These are phyloP conservation scores for Psephotus haematonotus DNA, from an alignment of 2,113 vertebrate species.

Conservation along the genomic window DNA sequence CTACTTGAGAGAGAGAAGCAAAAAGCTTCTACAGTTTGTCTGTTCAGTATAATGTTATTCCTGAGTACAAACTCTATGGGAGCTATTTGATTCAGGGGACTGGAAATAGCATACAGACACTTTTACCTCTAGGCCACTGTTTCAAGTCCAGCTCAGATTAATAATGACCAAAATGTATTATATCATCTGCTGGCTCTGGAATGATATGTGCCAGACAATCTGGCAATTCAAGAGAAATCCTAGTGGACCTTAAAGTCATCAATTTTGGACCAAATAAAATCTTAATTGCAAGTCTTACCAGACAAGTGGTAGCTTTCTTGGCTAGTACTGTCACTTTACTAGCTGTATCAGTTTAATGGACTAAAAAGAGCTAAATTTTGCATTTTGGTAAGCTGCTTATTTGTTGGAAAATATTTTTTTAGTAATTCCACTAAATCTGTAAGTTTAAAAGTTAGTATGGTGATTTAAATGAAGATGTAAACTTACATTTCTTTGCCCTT, in stretches of 20 bases:
- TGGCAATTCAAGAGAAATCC: neutral
- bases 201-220: neutral
- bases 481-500: neutral
- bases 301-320: neutral
- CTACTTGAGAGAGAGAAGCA: neutral
- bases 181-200: neutral
- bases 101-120: neutral
- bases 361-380: neutral
- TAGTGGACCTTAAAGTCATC: neutral
- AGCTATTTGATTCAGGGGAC: neutral
- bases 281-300: neutral
- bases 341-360: neutral
- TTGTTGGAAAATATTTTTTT: neutral
- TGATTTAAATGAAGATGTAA: neutral
- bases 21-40: neutral
- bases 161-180: neutral
- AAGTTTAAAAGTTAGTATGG: neutral
- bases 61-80: neutral
- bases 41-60: neutral
- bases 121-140: neutral
- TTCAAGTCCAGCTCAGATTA: neutral
- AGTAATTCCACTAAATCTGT: neutral
- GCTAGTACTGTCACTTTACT: neutral
- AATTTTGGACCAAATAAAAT: neutral
- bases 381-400: neutral